phyloP scores from a whole-genome alignment of 2,113 vertebrate species.

The Xenopus borealis region DNA sequence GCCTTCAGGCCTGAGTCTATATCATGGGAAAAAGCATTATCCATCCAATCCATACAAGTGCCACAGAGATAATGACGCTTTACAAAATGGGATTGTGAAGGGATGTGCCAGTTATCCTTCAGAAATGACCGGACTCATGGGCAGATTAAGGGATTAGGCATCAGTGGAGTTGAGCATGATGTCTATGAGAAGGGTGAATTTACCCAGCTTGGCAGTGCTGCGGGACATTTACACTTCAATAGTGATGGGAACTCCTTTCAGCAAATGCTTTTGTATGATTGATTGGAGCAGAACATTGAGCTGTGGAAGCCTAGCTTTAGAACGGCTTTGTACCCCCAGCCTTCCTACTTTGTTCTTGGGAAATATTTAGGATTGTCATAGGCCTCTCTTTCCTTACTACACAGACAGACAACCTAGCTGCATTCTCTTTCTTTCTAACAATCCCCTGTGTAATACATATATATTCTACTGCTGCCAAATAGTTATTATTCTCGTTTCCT shows the following conservation, averaged over 20 bases:
- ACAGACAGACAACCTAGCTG: too few relatives aligned
- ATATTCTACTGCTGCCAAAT: too few relatives aligned
- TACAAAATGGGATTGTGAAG: constrained; percentile 32
- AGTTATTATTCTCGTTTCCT: too few relatives aligned
- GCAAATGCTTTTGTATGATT: too few relatives aligned
- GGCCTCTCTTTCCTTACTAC: too few relatives aligned
- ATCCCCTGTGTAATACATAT: too few relatives aligned
- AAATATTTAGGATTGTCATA: too few relatives aligned
- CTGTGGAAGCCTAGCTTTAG: too few relatives aligned
- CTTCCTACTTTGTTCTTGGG: too few relatives aligned
- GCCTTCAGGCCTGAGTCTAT: too few relatives aligned
- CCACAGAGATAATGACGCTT: constrained; percentile 1
- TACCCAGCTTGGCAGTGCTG: not conserved
- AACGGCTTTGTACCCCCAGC: too few relatives aligned
- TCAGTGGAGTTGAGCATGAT: not conserved
- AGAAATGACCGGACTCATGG: constrained; percentile 5
- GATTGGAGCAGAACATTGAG: not conserved
- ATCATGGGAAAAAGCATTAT: not conserved
- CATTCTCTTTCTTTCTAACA: too few relatives aligned
- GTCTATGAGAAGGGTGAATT: not conserved
- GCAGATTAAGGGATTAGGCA: constrained; percentile 33
- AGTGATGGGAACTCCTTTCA: not conserved
- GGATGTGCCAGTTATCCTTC: constrained; percentile 9
- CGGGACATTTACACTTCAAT: not conserved
- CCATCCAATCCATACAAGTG: constrained; percentile 11